A percentile compares a stretch with the other conserved stretches of the same genome.
Conservation (phyloP, 2,113 vertebrate genomes). For the Cromileptes altivelis region DNA sequence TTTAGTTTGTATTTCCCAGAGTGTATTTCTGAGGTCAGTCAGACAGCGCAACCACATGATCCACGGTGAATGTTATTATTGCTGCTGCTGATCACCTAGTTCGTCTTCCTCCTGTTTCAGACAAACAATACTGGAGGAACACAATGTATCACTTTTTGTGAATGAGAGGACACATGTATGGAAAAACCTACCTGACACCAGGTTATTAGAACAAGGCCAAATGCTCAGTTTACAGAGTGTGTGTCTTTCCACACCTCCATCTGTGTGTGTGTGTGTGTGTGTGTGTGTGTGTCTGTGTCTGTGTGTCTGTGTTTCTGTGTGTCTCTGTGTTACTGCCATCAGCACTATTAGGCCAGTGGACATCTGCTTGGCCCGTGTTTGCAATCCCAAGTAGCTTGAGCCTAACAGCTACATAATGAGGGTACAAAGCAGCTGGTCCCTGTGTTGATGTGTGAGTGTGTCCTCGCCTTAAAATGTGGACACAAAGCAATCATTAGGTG, state of each 20-base stretch:
- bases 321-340: slow-evolving; percentile 18
- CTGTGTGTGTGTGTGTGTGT: neutral
- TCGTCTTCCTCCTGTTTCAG: slow-evolving; percentile 4
- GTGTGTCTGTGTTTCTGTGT: neutral
- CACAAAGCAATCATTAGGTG: slow-evolving; percentile 75
- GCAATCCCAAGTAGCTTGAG: slow-evolving; percentile 79
- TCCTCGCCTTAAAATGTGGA: slow-evolving; percentile 53
- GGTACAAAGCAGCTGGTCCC: slow-evolving; percentile 77
- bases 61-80: neutral
- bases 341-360: slow-evolving; percentile 60
- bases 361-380: slow-evolving; percentile 78
- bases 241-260: neutral
- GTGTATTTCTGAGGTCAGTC: neutral
- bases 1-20: neutral
- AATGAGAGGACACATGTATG: neutral
- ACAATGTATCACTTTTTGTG: neutral
- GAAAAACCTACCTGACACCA: slow-evolving; percentile 13
- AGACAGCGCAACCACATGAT: neutral
- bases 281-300: neutral
- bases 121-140: neutral
- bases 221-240: slow-evolving; percentile 21
- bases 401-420: slow-evolving; percentile 74
- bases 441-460: slow-evolving; percentile 51
- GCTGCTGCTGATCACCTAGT: neutral
- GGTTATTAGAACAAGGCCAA: neutral